Base-by-base conservation (phyloP, 2,797 vertebrate genomes). In the Thaleichthys pacificus region DNA sequence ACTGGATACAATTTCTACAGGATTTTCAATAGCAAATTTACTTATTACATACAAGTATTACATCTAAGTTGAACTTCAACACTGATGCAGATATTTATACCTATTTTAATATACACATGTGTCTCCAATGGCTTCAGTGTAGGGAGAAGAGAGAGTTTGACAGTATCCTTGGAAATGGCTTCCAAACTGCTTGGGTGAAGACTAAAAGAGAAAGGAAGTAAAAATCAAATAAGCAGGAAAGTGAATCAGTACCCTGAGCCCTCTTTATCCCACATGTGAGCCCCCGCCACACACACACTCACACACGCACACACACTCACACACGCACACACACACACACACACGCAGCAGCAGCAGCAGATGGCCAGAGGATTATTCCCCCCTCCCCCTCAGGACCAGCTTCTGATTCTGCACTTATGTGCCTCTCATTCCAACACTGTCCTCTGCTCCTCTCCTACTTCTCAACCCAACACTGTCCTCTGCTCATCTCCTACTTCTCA, bases 311-410 rank as follows among this genome's bases (percentile, higher is more conserved):
- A n/a, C 38, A 57, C 67, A 57, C 54, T 24, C 67, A 58, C 54
- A n/a, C 65, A 51, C 67, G 47, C 57, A 60, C 26, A 68, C 15
- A 62, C 7, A 14, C 3, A 28, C 26, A n/a, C n/a, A n/a, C n/a
- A n/a, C n/a, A n/a, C n/a, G n/a, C n/a, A n/a, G n/a, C n/a, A n/a
- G 68, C 12, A 61, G 82, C 89, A 86, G 85, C 93, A 94, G 92
- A 93, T 93, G 92, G 92, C 85, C 78, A 32, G 63, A 69, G 90
- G 91, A 93, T 93, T 93, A 92, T 74, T 63, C 70, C 51, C 51
- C 51, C 62, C 49, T 72, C 82, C 61, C 77, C 42, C 54, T 14
- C 19, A 21, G 51, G 30, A 57, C 21, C 49, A 30, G 26, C 15
- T n/a, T n/a, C 17, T 30, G 49, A n/a, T 30, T 68, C 66, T n/a